phyloP scores from a whole-genome alignment of 2,797 vertebrate genomes.

The Arctocebus calabarensis region DNA sequence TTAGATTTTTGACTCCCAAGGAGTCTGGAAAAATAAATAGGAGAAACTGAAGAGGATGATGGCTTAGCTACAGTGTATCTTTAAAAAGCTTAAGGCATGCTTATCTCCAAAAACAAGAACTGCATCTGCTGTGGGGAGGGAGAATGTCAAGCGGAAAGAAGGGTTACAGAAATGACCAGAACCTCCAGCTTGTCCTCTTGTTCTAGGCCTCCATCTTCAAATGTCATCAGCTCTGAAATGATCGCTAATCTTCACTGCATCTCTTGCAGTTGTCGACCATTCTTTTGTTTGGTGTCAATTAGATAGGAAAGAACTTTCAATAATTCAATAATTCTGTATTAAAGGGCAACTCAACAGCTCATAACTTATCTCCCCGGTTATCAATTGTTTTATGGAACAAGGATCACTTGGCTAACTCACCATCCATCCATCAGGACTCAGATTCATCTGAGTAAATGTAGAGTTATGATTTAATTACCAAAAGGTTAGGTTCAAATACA shows the following conservation, averaged over 20 bases:
- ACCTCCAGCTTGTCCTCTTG: not conserved
- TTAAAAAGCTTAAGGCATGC: not conserved
- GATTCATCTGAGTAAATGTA: slow-evolving; percentile 80
- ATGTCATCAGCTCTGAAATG: slow-evolving; percentile 31
- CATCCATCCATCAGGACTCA: slow-evolving; percentile 67
- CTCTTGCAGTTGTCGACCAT: slow-evolving; percentile 26
- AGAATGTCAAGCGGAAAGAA: too few relatives aligned
- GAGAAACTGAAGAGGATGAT: not conserved
- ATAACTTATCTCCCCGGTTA: slow-evolving; percentile 65
- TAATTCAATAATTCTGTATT: slow-evolving; percentile 73
- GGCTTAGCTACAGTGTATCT: not conserved
- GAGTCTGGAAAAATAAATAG: not conserved
- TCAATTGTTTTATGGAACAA: slow-evolving; percentile 73
- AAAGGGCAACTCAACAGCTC: slow-evolving; percentile 64
- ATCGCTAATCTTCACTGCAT: slow-evolving; percentile 53
- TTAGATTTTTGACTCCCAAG: not conserved
- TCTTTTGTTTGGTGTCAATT: slow-evolving; percentile 71
- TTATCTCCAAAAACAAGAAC: not conserved
- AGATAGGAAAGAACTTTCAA: slow-evolving; percentile 71
- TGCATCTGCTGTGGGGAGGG: not conserved
- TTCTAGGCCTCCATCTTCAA: slow-evolving; percentile 46
- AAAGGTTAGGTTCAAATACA: slow-evolving; percentile 83
- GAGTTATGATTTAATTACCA: slow-evolving; percentile 86
- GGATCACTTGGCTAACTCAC: slow-evolving; percentile 40
- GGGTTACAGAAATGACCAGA: not conserved